A percentile compares a stretch with the other conserved stretches of the same genome.
Conservation (phyloP, 2,113 vertebrate genomes). For the Phyllostomus discolor region DNA sequence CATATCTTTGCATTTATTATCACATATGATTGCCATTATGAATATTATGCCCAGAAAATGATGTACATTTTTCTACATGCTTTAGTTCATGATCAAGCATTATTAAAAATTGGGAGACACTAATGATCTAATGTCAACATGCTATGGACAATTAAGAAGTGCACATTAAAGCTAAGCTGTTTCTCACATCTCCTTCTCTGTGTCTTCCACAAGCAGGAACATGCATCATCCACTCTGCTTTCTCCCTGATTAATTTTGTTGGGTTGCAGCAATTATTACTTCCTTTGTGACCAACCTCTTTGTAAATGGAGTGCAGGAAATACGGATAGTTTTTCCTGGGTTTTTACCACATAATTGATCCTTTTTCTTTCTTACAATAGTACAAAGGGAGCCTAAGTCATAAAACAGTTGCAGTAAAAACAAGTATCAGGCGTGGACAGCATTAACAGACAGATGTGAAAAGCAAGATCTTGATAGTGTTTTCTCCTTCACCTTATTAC, state of each 20-base stretch:
- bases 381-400: constrained; percentile 62
- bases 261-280: constrained; percentile 81
- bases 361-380: constrained; percentile 57
- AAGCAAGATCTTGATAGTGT: constrained; percentile 77
- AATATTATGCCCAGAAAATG: constrained; percentile 62
- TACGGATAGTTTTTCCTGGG: constrained; percentile 43
- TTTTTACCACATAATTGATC: constrained; percentile 74
- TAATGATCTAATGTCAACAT: constrained; percentile 87
- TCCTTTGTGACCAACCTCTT: constrained; percentile 76
- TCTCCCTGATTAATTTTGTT: constrained; percentile 80
- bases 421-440: constrained; percentile 43
- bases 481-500: constrained; percentile 79
- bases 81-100: constrained; percentile 82
- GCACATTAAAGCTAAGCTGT: constrained; percentile 78
- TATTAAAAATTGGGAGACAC: constrained; percentile 82
- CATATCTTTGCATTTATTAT: background rate
- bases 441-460: constrained; percentile 73
- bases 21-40: background rate
- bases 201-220: constrained; percentile 79
- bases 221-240: constrained; percentile 83
- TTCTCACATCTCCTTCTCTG: constrained; percentile 82
- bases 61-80: constrained; percentile 67
- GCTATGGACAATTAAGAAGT: constrained; percentile 85
- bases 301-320: constrained; percentile 76
- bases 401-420: constrained; percentile 67